Evolutionary conservation across 64 coral and sea anemone species (phyloP), one percentile per base, ranked within the genome.

Genomic region (Montipora foliosa): DNA sequence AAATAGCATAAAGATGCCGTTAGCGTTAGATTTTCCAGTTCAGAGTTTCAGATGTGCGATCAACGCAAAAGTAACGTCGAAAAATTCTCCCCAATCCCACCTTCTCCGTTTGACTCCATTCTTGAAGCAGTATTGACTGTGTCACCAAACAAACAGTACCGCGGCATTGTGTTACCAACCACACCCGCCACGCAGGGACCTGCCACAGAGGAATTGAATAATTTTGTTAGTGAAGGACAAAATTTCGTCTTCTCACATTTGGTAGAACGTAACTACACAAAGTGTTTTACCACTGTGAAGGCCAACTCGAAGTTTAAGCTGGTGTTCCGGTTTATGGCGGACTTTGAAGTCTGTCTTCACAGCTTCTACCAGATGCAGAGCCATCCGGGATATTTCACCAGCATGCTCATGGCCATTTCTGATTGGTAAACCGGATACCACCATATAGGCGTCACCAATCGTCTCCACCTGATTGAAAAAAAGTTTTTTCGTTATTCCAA

Each of bases 401-500:
- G 98, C 98, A 48, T 99, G 98, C 14, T 93, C 87, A 17, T 95
- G 83, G 21, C 92, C 92, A 73, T 99, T 99, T 64, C 98, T 93
- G 74, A 96, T 94, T 44, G 98, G 98, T 29, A 99, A 86, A 74
- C 98, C 98, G 17, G 94, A 96, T 52, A 99, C 98, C 49, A 99
- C 98, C 98, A 99, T 99, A 67, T 99, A 99, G 8, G 98, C 98
- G 80, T 99, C 98, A 75, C 98, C 98, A 45, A 99, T 99, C 20
- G 98, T 99, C 81, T 99, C 98, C 48, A 99, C 98, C 98, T 98
- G 67, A 21, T 58, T 25, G 70, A 13, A 53, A 9, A 48, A 20
- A 74, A 37, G 17, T 11, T 55, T 0, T 0, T 20, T 0, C 17
- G 24, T n/a, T n/a, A 69, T 7, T 47, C 16, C 17, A 47, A 0